Evolutionary conservation across 2,797 vertebrate genomes (phyloP).

Genomic region (Telmatherina bonti): DNA sequence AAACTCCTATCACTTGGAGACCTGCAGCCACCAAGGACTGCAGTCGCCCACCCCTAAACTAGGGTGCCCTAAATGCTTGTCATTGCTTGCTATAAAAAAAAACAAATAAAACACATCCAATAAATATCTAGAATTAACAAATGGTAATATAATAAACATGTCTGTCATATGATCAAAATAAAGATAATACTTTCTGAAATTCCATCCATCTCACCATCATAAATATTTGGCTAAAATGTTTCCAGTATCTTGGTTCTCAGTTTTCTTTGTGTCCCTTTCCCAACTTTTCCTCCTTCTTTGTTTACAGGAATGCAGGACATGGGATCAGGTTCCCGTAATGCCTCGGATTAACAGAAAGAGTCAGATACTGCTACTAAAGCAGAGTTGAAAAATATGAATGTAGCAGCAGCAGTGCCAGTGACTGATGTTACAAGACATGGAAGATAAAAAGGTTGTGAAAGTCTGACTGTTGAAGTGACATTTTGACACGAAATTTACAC

Average conservation of each 20-base stretch:
- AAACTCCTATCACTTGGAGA: too few species aligned
- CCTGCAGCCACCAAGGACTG: too few species aligned
- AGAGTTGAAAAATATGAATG: not conserved
- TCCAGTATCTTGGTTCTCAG: not conserved
- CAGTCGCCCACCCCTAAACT: too few species aligned
- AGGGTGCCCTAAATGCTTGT: too few species aligned
- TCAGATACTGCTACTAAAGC: slow-evolving; percentile 45
- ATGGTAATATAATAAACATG: too few species aligned
- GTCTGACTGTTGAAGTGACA: slow-evolving; percentile 11
- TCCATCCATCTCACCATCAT: too few species aligned
- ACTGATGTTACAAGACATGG: not conserved
- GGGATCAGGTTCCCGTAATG: slow-evolving; percentile 55
- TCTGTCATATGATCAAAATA: slow-evolving; percentile 8
- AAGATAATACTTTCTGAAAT: too few species aligned
- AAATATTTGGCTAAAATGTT: not conserved
- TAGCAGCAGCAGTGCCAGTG: not conserved
- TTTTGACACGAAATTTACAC: not conserved
- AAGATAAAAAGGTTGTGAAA: slow-evolving; percentile 10
- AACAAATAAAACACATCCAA: too few species aligned
- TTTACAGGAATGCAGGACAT: slow-evolving; percentile 67
- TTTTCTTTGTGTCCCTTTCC: not conserved
- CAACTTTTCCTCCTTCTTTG: slow-evolving; percentile 41
- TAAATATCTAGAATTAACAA: too few species aligned
- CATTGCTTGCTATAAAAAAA: too few species aligned
- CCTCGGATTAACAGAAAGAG: slow-evolving; percentile 13